A percentile compares a stretch with the other conserved stretches of the same genome.
phyloP scores from a whole-genome alignment of 2,113 vertebrate species.

The Crypturellus undulatus region DNA sequence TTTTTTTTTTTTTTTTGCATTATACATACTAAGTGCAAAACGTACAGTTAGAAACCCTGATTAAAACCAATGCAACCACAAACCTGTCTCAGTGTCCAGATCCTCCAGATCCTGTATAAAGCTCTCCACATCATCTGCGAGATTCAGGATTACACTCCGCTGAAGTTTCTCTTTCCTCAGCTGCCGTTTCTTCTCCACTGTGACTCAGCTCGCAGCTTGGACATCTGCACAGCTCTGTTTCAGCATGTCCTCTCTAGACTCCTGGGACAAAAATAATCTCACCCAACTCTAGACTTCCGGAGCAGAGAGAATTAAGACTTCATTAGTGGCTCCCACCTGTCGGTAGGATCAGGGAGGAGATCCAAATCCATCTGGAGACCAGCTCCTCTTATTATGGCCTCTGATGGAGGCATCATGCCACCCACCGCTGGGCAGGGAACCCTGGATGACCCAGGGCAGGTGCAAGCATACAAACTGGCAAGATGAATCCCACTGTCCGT shows the following conservation, averaged over 20 bases:
- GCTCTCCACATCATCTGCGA: not conserved
- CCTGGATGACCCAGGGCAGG: not conserved
- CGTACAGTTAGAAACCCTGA: not conserved
- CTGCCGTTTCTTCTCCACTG: not conserved
- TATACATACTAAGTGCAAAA: not conserved
- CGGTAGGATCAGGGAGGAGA: not conserved
- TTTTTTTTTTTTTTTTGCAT: not conserved
- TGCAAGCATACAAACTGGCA: accelerated
- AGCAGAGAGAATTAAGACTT: not conserved
- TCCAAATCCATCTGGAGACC: not conserved
- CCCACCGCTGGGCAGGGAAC: not conserved
- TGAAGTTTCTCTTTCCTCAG: not conserved
- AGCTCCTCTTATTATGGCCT: not conserved
- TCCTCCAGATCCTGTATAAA: not conserved
- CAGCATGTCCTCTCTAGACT: not conserved
- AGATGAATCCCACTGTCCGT: not conserved
- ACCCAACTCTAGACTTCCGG: not conserved
- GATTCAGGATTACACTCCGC: not conserved
- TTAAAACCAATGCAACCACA: not conserved
- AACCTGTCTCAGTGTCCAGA: not conserved
- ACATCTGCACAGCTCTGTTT: not conserved
- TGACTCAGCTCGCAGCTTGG: not conserved
- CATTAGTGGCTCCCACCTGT: not conserved
- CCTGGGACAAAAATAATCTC: not conserved
- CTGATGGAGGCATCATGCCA: accelerated